Conservation (phyloP, 1,140 invertebrate species). For the Oncopodura yosiiana region DNA sequence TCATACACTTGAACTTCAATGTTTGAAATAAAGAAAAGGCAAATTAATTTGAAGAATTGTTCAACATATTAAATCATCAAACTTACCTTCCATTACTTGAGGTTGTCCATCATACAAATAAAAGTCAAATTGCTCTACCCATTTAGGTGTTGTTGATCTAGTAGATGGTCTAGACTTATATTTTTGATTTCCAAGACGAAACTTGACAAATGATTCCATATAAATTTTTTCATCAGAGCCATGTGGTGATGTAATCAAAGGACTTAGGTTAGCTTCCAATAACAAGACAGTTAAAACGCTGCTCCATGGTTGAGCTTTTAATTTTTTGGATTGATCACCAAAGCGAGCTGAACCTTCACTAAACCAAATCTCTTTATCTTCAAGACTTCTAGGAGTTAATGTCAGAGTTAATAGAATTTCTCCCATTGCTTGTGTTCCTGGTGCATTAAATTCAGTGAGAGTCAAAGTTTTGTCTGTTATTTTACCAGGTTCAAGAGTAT, state of each 20-base stretch:
- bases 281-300: conserved; percentile 91
- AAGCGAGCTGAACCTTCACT: conserved; percentile 37
- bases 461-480: conserved; percentile 65
- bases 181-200: conserved; percentile 94
- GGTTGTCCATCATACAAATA: conserved; percentile 85
- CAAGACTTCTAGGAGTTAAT: conserved; percentile 75
- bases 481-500: conserved; percentile 68
- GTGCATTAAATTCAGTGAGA: conserved; percentile 59
- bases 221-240: conserved; percentile 67
- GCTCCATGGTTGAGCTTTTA: conserved; percentile 89
- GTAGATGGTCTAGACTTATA: conserved; percentile 91
- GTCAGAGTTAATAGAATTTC: conserved; percentile 70
- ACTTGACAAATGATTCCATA: conserved; percentile 93
- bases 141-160: conserved; percentile 73
- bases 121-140: conserved; percentile 96
- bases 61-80: too few relatives aligned
- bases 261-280: conserved; percentile 88
- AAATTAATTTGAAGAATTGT: too few relatives aligned
- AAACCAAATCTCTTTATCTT: conserved; percentile 73
- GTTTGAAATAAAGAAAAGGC: too few relatives aligned
- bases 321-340: conserved; percentile 62
- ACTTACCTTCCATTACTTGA: conserved; percentile 74
- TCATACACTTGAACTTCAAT: conserved; percentile 87
- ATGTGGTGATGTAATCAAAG: conserved; percentile 77
- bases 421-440: conserved; percentile 57